phyloP scores from a whole-genome alignment of 2,113 vertebrate genomes.

The Plecturocebus donacophilus region DNA sequence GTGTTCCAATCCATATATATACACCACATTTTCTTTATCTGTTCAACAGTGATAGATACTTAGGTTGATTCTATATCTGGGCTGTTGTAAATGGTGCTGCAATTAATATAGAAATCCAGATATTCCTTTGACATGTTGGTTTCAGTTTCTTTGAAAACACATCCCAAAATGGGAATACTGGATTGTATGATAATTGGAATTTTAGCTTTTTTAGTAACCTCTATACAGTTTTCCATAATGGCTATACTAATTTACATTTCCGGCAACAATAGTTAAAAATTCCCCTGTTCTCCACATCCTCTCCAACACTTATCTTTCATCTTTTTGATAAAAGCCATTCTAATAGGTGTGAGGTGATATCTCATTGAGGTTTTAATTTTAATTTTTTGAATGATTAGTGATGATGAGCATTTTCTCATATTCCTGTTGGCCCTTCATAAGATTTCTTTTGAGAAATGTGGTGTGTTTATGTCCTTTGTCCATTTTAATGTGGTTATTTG shows the following conservation, averaged over 20 bases:
- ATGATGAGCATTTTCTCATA: neutral
- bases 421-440: neutral
- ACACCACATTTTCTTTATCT: neutral
- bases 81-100: neutral
- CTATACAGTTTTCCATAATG: neutral
- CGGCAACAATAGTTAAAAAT: no score
- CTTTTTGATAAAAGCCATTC: neutral
- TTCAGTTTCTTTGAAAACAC: neutral
- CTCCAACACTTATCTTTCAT: neutral
- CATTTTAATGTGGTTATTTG: neutral
- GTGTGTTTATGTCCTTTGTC: neutral
- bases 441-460: neutral
- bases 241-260: neutral
- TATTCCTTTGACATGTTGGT: neutral
- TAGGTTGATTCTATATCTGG: neutral
- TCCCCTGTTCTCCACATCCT: neutral
- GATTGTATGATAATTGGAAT: neutral
- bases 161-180: neutral
- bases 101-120: neutral
- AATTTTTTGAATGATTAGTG: neutral
- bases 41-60: neutral
- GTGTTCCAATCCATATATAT: neutral
- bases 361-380: neutral
- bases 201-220: neutral
- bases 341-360: neutral